Conservation (phyloP, 2,113 vertebrate genomes). For the Lethenteron reissneri region DNA sequence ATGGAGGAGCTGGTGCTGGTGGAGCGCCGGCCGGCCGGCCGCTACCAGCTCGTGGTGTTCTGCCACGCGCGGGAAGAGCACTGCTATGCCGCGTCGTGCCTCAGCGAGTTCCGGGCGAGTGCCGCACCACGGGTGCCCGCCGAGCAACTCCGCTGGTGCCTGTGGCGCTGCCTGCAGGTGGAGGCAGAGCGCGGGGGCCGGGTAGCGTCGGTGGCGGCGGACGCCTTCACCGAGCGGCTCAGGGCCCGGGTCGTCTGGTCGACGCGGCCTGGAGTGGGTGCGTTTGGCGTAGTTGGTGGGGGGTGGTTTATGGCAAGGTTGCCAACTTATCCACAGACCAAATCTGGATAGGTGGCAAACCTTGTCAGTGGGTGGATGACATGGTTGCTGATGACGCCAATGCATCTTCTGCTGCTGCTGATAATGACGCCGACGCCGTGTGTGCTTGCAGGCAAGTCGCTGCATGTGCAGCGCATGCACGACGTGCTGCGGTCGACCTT, state of each 20-base stretch:
- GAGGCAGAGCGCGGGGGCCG: slow-evolving; percentile 19
- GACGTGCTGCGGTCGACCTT: slow-evolving; percentile 13
- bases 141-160: slow-evolving; percentile 31
- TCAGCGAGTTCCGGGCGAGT: slow-evolving; percentile 53
- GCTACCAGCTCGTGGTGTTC: slow-evolving; percentile 43
- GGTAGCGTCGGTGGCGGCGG: too few species aligned
- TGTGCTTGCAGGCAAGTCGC: slow-evolving; percentile 22
- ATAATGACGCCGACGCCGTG: too few species aligned
- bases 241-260: slow-evolving; percentile 59
- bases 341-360: too few species aligned
- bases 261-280: slow-evolving; percentile 58
- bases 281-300: slow-evolving; percentile 1
- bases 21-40: slow-evolving; percentile 16
- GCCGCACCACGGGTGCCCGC: slow-evolving; percentile 34
- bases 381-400: too few species aligned
- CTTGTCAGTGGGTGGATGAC: too few species aligned
- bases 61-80: slow-evolving; percentile 54
- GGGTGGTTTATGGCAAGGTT: too few species aligned
- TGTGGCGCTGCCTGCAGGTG: slow-evolving; percentile 37
- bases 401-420: too few species aligned
- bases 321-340: too few species aligned
- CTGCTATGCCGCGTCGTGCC: slow-evolving; percentile 54
- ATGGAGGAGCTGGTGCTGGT: slow-evolving; percentile 38
- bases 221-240: slow-evolving; percentile 34
- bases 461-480: slow-evolving; percentile 25